Evolutionary conservation across 2,888 invertebrate species (phyloP), one percentile per base, ranked within the genome.

Genomic region (Drosophila lutescens): DNA sequence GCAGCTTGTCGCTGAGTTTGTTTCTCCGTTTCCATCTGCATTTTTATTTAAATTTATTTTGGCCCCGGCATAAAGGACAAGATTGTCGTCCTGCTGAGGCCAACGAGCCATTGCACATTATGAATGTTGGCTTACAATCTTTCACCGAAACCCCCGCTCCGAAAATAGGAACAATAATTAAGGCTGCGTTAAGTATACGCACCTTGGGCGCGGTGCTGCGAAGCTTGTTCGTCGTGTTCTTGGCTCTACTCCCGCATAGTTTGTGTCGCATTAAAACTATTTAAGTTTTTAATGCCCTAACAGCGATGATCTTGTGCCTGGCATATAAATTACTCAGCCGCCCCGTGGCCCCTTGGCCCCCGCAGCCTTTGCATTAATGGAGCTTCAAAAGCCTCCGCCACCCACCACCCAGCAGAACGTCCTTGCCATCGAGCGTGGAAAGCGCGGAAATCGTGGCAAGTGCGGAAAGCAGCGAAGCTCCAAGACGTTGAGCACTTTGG

Each of bases 231-330:
- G 51, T n/a, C 34, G 26, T 59, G 44, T 41, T 59, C 68, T 57
- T 38, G 53, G 47, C 51, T 56, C 34, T 26, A 51, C 51, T 56
- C 40, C 74, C 74, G 81, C 85, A 78, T 84, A 86, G 66, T 86
- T 86, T 83, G 43, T 61, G 77, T 58, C 76, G 86, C 76, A 84
- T 88, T 86, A 86, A 88, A 86, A 88, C 88, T 88, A 88, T 86
- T 88, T 88, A 88, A 86, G 86, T 86, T 86, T 86, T 86, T 86
- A 86, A 86, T 88, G 84, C 88, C 76, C 63, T 71, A 86, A 86
- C 82, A 86, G 82, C 63, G 82, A 77, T 87, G 86, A 86, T 87
- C 88, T 74, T 78, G 81, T 83, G 88, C 75, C 66, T 72, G 81
- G 86, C 88, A 88, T 88, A 86, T 88, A 86, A 86, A 86, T 86